Evolutionary conservation across 2,888 invertebrate genomes (phyloP).

Genomic region (Tromatobia lineatoria): DNA sequence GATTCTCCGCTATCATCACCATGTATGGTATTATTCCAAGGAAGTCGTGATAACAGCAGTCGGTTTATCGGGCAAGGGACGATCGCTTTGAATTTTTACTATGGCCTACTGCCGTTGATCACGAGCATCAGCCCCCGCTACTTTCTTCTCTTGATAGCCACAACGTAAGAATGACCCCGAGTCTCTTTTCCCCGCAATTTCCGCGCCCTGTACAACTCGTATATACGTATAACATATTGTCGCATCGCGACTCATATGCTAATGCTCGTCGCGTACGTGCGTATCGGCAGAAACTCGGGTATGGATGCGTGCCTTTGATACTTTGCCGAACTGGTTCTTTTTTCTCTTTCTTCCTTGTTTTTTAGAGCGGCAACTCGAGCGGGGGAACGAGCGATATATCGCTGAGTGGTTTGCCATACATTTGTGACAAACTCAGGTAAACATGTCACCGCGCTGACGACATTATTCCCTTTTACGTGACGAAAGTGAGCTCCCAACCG

Average conservation of each 20-base stretch:
- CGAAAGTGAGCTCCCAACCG: constrained; percentile 11
- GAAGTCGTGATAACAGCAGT: constrained; percentile 49
- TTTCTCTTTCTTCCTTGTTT: constrained; percentile 16
- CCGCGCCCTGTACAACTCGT: constrained; percentile 16
- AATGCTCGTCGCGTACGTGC: constrained; percentile 66
- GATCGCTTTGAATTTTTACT: constrained; percentile 61
- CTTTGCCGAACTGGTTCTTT: constrained; percentile 62
- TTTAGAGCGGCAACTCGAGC: constrained; percentile 5
- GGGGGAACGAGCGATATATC: constrained; percentile 47
- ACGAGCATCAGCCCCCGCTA: constrained; percentile 36
- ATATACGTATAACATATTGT: constrained; percentile 31
- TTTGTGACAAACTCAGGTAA: constrained; percentile 42
- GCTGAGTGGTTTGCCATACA: constrained; percentile 21
- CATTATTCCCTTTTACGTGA: constrained; percentile 45
- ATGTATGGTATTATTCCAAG: constrained; percentile 65
- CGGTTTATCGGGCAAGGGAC: constrained; percentile 48
- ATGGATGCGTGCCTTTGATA: constrained; percentile 66
- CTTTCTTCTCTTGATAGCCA: constrained; percentile 45
- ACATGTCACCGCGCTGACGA: constrained; percentile 32
- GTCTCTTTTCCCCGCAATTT: constrained; percentile 35
- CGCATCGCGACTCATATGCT: constrained; percentile 61
- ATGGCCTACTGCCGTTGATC: constrained; percentile 50
- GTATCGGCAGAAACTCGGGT: constrained; percentile 63
- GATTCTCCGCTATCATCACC: too few relatives aligned
- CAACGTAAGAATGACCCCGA: constrained; percentile 52